Base-by-base conservation (phyloP, 37 sponge, comb jelly and placozoan genomes). In the Hormiphora californensis region DNA sequence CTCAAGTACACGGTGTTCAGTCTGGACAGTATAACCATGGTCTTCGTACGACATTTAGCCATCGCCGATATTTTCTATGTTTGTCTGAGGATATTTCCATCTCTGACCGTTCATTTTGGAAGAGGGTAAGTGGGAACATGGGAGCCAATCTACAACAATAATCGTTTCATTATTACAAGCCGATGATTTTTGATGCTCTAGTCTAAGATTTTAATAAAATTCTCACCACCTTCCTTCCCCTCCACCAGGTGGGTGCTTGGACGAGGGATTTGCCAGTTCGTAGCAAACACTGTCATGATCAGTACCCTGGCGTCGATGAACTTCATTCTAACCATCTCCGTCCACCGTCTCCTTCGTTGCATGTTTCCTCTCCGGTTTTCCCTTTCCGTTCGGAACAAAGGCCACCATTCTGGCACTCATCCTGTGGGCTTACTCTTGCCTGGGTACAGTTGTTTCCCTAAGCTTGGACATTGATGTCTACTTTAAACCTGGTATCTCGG, bases 221-320 rank as follows among this genome's bases (percentile, higher is more conserved):
- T n/a, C n/a, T n/a, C n/a, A n/a, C n/a, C n/a, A n/a, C n/a, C n/a
- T n/a, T n/a, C n/a, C n/a, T n/a, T n/a, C n/a, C n/a, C n/a, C n/a
- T n/a, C n/a, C n/a, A n/a, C n/a, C n/a, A 73, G 81, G 25, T 73
- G 81, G 81, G 81, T 73, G 44, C 9, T 73, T 43, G 81, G 81
- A 4, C 40, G 43, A 40, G 81, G n/a, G n/a, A 43, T 73, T 3
- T 73, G 81, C 27, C 43, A n/a, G 46, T 15, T 73, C 81, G 12
- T 36, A 7, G 81, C 81, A 1, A 73, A 73, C 81, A 73, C 81
- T 21, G 81, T 73, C 12, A 73, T 46, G 4, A 73, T 73, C 44
- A 73, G 81, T 46, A 73, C 81, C 25, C 35, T 73, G 3, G 81
- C 81, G 46, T 43, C 46, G 28, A 73, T 73, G 81, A 43, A 73